Evolutionary conservation across 2,888 invertebrate species (phyloP), one percentile per base, ranked within the genome.

Genomic region (Nomada hirtipes): DNA sequence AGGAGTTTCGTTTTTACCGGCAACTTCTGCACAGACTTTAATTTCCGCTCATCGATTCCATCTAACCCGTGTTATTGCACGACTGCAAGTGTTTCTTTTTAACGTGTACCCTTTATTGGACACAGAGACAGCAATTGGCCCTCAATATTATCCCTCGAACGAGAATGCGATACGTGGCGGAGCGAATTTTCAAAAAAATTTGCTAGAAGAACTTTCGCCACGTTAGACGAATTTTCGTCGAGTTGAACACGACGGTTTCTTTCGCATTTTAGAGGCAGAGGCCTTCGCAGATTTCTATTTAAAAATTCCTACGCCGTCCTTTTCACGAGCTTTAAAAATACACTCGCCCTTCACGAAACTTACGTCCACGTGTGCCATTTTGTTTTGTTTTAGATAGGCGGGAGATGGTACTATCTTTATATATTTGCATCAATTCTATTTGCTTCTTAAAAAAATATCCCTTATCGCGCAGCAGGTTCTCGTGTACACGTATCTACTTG

Each of bases 11-110:
- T 57, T 79, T 80, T 77, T 84, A 80, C 71, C 64, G 42, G 64
- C 52, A 15, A 23, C 70, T 57, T 59, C 71, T 44, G 55, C 26
- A 42, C 77, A 52, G 71, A 76, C 76, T 84, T 84, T 84, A 83
- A 84, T 84, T 83, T 83, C 80, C 84, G 84, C 72, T 68, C 70
- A 75, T 77, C 84, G 84, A 77, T 84, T 77, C 61, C 26, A 76
- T 76, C 71, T 70, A 61, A 57, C 76, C 65, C 69, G 15, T 53
- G 69, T 75, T 76, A 79, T 75, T 72, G 79, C 47, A 68, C 71
- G 71, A 71, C 55, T 63, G 79, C 57, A 63, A 65, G 68, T 83
- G 73, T 83, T 79, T 79, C 68, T 72, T 79, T 76, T 69, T 68
- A 72, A 79, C 71, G 65, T 57, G 59, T 44, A 57, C 36, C 55